Percentiles rank a stretch among this genome's conserved stretches.
Evolutionary conservation across 2,797 vertebrate species (phyloP).

Genomic region (Crenichthys baileyi): DNA sequence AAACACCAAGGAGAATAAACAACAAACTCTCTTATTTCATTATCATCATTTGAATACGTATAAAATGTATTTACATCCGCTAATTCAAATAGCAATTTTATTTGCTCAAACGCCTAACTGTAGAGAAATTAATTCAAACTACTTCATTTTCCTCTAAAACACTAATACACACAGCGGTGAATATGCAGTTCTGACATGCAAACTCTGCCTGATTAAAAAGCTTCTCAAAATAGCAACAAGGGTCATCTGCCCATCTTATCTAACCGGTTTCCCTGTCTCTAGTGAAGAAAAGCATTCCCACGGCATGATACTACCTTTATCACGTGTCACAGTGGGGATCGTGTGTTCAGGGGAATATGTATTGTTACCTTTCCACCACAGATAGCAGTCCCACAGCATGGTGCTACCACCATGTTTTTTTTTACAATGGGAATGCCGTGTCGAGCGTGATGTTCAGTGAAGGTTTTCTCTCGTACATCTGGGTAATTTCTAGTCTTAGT

Average conservation of each 20-base stretch:
- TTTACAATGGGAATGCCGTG: too few relatives aligned
- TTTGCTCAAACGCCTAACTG: constrained; percentile 29
- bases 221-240: background rate
- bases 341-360: too few relatives aligned
- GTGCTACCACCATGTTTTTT: too few relatives aligned
- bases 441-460: too few relatives aligned
- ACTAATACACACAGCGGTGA: constrained; percentile 19
- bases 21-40: background rate
- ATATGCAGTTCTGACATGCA: constrained; percentile 12
- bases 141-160: constrained; percentile 13
- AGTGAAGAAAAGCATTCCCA: background rate
- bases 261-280: background rate
- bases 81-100: constrained; percentile 36
- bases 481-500: background rate
- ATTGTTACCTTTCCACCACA: too few relatives aligned
- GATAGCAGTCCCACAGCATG: too few relatives aligned
- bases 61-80: constrained; percentile 18
- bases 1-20: constrained; percentile 23
- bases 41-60: constrained; percentile 1
- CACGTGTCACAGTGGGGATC: background rate
- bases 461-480: background rate
- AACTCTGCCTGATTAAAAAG: background rate
- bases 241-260: background rate
- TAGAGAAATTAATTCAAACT: constrained; percentile 39
- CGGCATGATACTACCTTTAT: background rate